Conservation (phyloP, 1,140 invertebrate species). For the Lepidurus arcticus region DNA sequence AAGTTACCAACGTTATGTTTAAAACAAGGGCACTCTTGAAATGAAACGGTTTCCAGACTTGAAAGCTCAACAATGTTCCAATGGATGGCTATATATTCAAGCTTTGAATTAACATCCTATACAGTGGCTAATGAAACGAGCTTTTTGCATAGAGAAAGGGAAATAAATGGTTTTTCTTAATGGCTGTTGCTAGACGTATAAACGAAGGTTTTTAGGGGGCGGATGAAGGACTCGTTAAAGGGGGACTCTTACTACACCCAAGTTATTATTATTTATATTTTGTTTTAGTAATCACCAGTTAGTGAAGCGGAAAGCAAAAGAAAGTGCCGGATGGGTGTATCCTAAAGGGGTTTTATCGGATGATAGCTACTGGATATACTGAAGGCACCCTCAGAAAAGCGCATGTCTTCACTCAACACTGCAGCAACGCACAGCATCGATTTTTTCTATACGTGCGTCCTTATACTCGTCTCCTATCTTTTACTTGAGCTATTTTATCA, state of each 20-base stretch:
- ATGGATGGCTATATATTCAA: no score
- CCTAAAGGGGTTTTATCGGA: not conserved
- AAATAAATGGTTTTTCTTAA: not conserved
- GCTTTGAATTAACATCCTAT: no score
- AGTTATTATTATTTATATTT: not conserved
- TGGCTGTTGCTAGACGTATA: not conserved
- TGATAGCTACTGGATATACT: not conserved
- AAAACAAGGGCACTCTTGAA: no score
- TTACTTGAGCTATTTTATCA: not conserved
- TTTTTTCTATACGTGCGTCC: constrained; percentile 7
- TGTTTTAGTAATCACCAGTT: constrained; percentile 14
- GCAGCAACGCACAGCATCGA: constrained; percentile 13
- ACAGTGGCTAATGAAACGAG: no score
- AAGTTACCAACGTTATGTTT: no score
- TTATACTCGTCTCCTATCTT: not conserved
- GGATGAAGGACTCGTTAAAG: not conserved
- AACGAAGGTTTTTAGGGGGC: not conserved
- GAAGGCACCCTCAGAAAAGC: constrained; percentile 1
- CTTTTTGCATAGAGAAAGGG: no score
- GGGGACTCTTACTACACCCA: not conserved
- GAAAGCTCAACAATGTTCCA: no score
- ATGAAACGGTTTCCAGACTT: no score
- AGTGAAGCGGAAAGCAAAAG: constrained; percentile 12
- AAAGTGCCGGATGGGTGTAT: constrained; percentile 20
- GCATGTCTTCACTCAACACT: constrained; percentile 16